Base-by-base conservation (phyloP, 2,888 invertebrate genomes). In the Priocnemis perturbator region DNA sequence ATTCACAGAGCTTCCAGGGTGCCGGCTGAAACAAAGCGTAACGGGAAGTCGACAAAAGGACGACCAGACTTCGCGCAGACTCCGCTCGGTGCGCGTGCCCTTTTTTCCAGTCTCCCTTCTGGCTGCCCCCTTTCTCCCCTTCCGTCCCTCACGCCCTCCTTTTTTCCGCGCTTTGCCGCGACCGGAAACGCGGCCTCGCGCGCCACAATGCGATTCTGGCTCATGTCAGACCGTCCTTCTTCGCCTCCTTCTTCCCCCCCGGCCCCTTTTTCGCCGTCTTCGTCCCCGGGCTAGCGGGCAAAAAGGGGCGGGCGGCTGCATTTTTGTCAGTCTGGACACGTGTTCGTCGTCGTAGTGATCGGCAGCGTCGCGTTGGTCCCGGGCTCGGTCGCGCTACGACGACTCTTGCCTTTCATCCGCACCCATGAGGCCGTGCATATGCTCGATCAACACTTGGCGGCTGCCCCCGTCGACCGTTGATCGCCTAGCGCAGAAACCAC, bases 271-370 rank as follows among this genome's bases (percentile, higher is more conserved):
- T 58, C 58, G 30, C 14, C 7, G 11, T 20, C 44, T 57, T 50
- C 21, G 15, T 23, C 21, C 50, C 5, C 50, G 5, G 4, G 60
- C 60, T 37, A 11, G n/a, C 37, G 23, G 21, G 26, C n/a, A 52
- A 63, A 73, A 75, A 69, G 76, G 67, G 64, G 58, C 67, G 60
- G 67, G 70, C 69, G 67, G 73, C 69, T 71, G 77, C 82, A 86
- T 86, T 85, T 86, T 85, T 86, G 82, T 81, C 74, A 75, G 85
- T 85, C 86, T 85, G 82, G 83, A 85, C 86, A 86, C 85, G 83
- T 86, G 86, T 82, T 84, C 82, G 63, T 53, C 53, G 53, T 19
- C 64, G 69, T 67, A 79, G 73, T 67, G 50, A 50, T 59, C 57
- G 71, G 71, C 62, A 63, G 74, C 83, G 77, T 70, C 77, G 83